phyloP scores from a whole-genome alignment of 1,140 invertebrate species.

The Eufriesea mexicana region DNA sequence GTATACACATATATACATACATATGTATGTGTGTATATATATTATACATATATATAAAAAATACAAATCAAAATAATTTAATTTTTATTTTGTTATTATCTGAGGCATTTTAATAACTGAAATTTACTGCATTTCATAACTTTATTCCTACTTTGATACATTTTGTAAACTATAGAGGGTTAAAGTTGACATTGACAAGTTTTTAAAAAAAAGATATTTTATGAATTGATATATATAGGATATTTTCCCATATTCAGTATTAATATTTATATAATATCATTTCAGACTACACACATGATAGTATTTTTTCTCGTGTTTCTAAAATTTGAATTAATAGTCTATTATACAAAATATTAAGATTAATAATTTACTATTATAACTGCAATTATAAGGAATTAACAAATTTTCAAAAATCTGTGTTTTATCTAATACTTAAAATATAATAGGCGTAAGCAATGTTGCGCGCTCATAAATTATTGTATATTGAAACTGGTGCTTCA shows the following conservation, averaged over 20 bases:
- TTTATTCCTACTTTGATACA: neutral
- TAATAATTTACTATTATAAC: neutral
- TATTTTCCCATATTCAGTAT: neutral
- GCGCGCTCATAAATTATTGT: no score
- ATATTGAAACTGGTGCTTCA: no score
- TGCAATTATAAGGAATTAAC: neutral
- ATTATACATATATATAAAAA: no score
- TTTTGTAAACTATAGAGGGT: conserved; percentile 6
- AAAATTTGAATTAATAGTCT: neutral
- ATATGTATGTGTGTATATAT: no score
- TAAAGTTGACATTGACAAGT: neutral
- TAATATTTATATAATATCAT: conserved; percentile 7
- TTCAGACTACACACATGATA: conserved; percentile 5
- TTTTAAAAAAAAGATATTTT: conserved; percentile 33
- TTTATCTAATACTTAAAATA: neutral
- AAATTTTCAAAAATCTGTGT: neutral
- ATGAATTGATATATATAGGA: neutral
- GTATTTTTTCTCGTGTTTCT: neutral
- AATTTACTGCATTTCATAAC: neutral
- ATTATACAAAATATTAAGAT: neutral
- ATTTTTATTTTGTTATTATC: no score
- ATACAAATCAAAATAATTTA: no score
- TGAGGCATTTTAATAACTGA: no score
- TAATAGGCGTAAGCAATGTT: no score
- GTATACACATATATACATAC: no score